A percentile compares a stretch with the other conserved stretches of the same genome.
Conservation (phyloP, 2,797 vertebrate genomes). For the Perodicticus potto region DNA sequence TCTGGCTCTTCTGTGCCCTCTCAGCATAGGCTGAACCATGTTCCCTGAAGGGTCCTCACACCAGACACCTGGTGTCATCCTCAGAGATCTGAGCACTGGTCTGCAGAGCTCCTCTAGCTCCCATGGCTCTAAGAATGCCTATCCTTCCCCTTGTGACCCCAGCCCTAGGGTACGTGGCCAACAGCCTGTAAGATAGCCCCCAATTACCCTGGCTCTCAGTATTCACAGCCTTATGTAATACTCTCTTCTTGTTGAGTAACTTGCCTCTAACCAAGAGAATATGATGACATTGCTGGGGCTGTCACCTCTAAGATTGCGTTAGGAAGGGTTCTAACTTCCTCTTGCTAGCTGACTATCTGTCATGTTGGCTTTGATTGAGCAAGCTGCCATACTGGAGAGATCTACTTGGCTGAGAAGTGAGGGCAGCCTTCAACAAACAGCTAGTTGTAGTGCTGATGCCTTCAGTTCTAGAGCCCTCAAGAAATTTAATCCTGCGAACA, state of each 20-base stretch:
- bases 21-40: neutral
- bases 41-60: neutral
- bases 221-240: neutral
- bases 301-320: neutral
- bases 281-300: neutral
- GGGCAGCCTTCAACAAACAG: neutral
- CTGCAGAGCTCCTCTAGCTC: neutral
- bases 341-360: neutral
- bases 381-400: neutral
- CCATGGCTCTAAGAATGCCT: neutral
- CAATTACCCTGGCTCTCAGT: fast-evolving
- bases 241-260: neutral
- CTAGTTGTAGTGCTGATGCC: neutral
- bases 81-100: neutral
- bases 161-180: neutral
- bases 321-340: neutral
- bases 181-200: neutral
- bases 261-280: neutral
- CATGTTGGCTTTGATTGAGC: neutral
- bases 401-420: neutral
- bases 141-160: neutral
- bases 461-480: neutral
- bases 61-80: neutral
- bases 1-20: neutral
- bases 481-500: neutral